These are phyloP conservation scores for mouse (Mus musculus) DNA, from an alignment of 2,113 vertebrate genomes.

Conservation along the genomic window GRCm39 chr9:47254001-47254500, in stretches of 20 bases:
- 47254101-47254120: background rate
- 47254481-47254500: background rate
- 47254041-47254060: background rate
- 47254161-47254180: background rate
- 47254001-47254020: background rate
- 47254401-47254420: background rate
- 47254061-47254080: background rate
- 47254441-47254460: background rate
- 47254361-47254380: background rate
- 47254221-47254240: background rate
- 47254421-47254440: too few relatives aligned
- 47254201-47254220: background rate
- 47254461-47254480: background rate
- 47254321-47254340: background rate
- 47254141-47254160: background rate
- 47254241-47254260: background rate
- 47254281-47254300: background rate
- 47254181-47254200: too few relatives aligned
- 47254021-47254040: background rate
- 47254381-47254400: background rate
- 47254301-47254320: background rate
- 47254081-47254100: background rate
- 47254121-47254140: background rate
- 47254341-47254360: background rate
- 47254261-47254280: rapidly evolving